Evolutionary conservation across 2,888 invertebrate species (phyloP).

Genomic region (Pinctada fucata): DNA sequence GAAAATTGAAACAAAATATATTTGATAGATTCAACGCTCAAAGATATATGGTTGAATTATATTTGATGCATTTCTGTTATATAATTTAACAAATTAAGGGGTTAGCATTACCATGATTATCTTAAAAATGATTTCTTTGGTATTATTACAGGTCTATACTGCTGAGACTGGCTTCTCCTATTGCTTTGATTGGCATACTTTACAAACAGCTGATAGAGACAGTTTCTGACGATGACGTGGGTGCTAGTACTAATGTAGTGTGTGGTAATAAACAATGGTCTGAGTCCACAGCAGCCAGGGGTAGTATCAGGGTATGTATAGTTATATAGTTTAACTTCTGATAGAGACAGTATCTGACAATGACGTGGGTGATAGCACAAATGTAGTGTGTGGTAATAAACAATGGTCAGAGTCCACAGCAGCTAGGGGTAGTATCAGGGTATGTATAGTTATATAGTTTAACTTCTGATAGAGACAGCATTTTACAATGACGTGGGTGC

Average conservation of each 20-base stretch:
- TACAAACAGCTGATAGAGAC: constrained; percentile 77
- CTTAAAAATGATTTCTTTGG: background rate
- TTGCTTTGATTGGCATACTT: constrained; percentile 85
- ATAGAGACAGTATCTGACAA: too few relatives aligned
- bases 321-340: too few relatives aligned
- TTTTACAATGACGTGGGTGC: background rate
- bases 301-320: constrained; percentile 57
- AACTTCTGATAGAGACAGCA: background rate
- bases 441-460: constrained; percentile 30
- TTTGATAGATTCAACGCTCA: too few relatives aligned
- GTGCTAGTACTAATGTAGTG: constrained; percentile 5
- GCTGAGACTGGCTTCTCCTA: constrained; percentile 86
- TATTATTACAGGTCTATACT: constrained; percentile 77
- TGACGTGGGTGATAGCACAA: too few relatives aligned
- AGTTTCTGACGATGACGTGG: constrained; percentile 35
- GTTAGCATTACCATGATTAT: too few relatives aligned
- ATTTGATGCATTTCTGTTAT: too few relatives aligned
- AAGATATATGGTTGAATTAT: too few relatives aligned
- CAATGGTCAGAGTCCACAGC: constrained; percentile 52
- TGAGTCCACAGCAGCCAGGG: constrained; percentile 33
- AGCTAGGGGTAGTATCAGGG: constrained; percentile 58
- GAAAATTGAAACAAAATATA: too few relatives aligned
- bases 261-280: constrained; percentile 65
- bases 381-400: constrained; percentile 64
- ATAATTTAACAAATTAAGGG: too few relatives aligned